These are phyloP conservation scores for Catagonus wagneri DNA, from an alignment of 2,113 vertebrate species.

Conservation along the genomic window DNA sequence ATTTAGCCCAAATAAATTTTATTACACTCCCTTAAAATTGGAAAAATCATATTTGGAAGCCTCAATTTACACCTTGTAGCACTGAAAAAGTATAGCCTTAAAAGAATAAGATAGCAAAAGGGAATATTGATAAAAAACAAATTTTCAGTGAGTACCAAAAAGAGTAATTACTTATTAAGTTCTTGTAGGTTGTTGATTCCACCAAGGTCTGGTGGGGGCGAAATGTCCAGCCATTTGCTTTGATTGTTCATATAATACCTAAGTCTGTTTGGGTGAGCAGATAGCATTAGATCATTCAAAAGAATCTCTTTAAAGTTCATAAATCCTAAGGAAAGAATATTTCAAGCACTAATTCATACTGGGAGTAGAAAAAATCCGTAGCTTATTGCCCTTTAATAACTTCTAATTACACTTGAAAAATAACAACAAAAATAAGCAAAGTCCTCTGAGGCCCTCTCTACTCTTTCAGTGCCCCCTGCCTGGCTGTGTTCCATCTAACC, in stretches of 20 bases:
- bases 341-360: background rate
- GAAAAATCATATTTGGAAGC: background rate
- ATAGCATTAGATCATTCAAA: background rate
- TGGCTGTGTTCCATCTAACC: background rate
- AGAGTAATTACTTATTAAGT: conserved; percentile 29
- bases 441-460: background rate
- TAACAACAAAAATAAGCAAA: background rate
- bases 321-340: background rate
- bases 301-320: background rate
- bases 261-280: background rate
- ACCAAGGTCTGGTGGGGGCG: background rate
- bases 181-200: background rate
- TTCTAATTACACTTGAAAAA: conserved; percentile 4
- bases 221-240: background rate
- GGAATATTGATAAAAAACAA: background rate
- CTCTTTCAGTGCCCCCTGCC: background rate
- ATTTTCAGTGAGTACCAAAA: background rate
- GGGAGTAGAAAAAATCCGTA: background rate
- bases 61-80: background rate
- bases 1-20: background rate
- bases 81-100: background rate
- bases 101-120: conserved; percentile 1
- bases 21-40: background rate
- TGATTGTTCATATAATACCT: background rate
- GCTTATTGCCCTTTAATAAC: background rate